Evolutionary conservation across 2,113 vertebrate genomes (phyloP).

Genomic region (Zonotrichia leucophrys): DNA sequence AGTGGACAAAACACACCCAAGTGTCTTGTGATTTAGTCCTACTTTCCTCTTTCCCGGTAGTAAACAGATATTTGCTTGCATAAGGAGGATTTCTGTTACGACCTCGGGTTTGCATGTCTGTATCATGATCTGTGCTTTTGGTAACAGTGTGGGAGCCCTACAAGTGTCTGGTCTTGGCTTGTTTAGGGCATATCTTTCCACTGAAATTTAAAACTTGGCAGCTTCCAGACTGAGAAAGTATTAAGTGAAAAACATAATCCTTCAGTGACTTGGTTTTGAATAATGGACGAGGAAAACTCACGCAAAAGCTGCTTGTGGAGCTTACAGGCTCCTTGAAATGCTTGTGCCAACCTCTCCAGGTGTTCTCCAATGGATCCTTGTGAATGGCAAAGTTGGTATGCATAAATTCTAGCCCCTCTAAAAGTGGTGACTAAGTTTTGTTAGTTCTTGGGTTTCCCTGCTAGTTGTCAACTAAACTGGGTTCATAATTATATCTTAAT

Average conservation of each 20-base stretch:
- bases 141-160: neutral
- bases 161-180: neutral
- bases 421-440: neutral
- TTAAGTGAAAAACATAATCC: neutral
- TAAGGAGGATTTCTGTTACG: neutral
- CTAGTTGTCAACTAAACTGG: neutral
- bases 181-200: neutral
- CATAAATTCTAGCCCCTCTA: neutral
- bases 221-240: neutral
- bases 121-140: neutral
- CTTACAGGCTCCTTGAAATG: neutral
- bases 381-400: neutral
- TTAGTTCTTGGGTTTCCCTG: neutral
- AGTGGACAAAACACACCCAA: neutral
- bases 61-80: constrained; percentile 2
- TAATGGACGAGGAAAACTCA: neutral
- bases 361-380: neutral
- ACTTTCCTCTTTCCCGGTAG: neutral
- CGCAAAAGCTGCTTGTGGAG: neutral
- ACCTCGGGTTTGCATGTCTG: neutral
- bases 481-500: neutral
- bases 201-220: neutral
- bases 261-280: neutral
- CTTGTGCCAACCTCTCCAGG: neutral
- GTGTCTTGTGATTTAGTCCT: neutral